Base-by-base conservation (phyloP, 2,797 vertebrate species). In the Loriculus beryllinus region DNA sequence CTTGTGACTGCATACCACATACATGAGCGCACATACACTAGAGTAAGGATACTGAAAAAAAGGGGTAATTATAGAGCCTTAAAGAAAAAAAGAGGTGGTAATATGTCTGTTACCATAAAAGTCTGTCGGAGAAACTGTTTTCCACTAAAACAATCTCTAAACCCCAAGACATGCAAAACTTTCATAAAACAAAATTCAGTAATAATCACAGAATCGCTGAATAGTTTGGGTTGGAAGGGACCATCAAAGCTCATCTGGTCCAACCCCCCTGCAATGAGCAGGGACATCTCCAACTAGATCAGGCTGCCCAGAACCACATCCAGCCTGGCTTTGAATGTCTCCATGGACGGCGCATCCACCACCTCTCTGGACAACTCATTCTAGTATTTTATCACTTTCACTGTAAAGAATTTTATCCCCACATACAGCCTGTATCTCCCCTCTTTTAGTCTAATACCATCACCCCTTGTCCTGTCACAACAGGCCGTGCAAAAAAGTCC, bases 1-100 rank as follows among this genome's bases (percentile, higher is more conserved):
- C n/a, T 2, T 85, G 40, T n/a, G 16, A 70, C 59, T 59, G 10
- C 47, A 67, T 13, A 48, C 28, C 17, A 43, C 25, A 18, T 16
- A 43, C 5, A 72, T 0, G 1, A 8, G 56, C 3, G 0, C 20
- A 47, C 7, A 72, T 2, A 20, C 5, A 33, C 28, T 25, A 59
- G 42, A 77, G 31, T 37, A 42, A 83, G 28, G 9, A 49, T 17
- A 49, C 0, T 40, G 20, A 59, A 88, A 75, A 81, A n/a, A 33
- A 29, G 35, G 13, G 8, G 10, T 5, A 4, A 72, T 33, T 57
- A 62, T 0, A 93, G 39, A 82, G 17, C 10, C 64, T 62, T 47
- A 29, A 54, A 82, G 23, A 80, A 80, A 47, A 10, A 11, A 67
- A 67, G 26, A 63, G 35, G 3, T 20, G 16, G 6, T 19, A 56